phyloP scores from a whole-genome alignment of 2,113 vertebrate genomes.

The Hippocampus barbouri region DNA sequence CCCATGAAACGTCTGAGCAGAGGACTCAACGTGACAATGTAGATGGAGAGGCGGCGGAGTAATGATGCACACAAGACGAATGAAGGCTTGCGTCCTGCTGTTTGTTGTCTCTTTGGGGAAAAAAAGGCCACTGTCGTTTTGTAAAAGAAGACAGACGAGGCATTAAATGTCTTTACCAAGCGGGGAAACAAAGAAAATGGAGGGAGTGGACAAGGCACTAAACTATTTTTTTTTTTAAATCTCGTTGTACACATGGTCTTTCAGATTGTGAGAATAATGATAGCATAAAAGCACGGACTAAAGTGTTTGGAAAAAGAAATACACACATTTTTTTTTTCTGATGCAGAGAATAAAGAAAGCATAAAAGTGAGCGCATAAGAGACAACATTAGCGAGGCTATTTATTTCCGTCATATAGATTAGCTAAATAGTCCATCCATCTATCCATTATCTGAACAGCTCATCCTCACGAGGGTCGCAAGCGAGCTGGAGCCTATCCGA shows the following conservation, averaged over 20 bases:
- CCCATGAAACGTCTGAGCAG: not conserved
- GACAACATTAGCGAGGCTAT: not conserved
- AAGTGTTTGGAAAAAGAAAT: too few species aligned
- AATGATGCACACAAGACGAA: not conserved
- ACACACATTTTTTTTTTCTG: not conserved
- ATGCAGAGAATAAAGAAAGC: not conserved
- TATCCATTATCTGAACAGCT: too few species aligned
- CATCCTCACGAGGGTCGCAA: too few species aligned
- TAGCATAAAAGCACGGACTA: not conserved
- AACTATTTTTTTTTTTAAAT: not conserved
- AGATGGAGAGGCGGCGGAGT: not conserved
- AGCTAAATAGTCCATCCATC: too few species aligned
- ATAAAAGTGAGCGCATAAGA: not conserved
- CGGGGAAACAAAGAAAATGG: not conserved
- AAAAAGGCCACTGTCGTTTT: not conserved
- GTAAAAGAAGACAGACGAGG: not conserved
- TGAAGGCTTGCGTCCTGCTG: not conserved
- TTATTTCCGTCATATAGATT: too few species aligned
- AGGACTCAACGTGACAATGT: not conserved
- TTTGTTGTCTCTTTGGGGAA: not conserved
- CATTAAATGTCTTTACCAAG: not conserved
- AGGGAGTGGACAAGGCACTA: not conserved
- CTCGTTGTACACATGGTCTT: not conserved
- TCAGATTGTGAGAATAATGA: not conserved
- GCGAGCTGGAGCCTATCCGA: too few species aligned